These are phyloP conservation scores for Drosophila tristis DNA, from an alignment of 1,140 invertebrate species.

Conservation along the genomic window DNA sequence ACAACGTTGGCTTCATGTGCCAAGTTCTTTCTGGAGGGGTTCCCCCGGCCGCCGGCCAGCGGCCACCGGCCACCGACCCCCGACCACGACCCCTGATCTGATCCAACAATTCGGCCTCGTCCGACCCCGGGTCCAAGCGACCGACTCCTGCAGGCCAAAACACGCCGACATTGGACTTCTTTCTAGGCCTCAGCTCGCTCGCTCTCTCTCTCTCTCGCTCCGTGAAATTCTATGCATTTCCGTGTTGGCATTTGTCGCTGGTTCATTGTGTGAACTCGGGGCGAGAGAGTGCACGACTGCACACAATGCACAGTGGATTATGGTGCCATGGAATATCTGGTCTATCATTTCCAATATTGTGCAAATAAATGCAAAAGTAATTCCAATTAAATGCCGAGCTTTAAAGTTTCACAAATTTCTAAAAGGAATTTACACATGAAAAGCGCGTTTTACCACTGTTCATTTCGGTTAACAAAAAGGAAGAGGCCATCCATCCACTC, in stretches of 20 bases:
- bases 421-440: not conserved
- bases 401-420: not conserved
- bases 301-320: slow-evolving; percentile 28
- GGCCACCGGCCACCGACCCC: too few species aligned
- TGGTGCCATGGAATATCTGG: not conserved
- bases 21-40: slow-evolving; percentile 39
- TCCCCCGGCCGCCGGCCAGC: too few species aligned
- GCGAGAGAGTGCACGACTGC: slow-evolving; percentile 32
- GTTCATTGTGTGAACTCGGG: slow-evolving; percentile 56
- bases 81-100: too few species aligned
- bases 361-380: not conserved
- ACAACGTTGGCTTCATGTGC: slow-evolving; percentile 74
- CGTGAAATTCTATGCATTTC: slow-evolving; percentile 79
- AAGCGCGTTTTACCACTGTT: not conserved
- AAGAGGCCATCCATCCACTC: slow-evolving; percentile 34
- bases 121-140: too few species aligned
- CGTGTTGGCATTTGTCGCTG: slow-evolving; percentile 80
- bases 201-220: slow-evolving; percentile 13
- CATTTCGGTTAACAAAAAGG: slow-evolving; percentile 31
- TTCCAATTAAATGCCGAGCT: not conserved
- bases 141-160: not conserved
- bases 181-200: slow-evolving; percentile 35
- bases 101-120: too few species aligned
- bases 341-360: not conserved
- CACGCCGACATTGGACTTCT: slow-evolving; percentile 36